Evolutionary conservation across 2,113 vertebrate species (phyloP).

Genomic region (Cheirogaleus medius): DNA sequence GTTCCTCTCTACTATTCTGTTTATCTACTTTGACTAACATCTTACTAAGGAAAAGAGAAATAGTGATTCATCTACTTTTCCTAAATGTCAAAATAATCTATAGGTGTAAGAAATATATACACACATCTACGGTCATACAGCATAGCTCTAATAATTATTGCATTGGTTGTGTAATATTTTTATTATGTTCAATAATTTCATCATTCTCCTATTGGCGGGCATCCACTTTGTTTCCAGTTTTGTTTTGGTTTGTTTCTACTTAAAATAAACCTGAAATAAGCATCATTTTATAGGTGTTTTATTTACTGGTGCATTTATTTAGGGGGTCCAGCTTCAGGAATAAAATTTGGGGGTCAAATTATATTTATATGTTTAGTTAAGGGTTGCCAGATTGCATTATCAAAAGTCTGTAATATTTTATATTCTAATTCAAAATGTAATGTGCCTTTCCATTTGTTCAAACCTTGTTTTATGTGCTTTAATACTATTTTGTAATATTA

Average conservation of each 20-base stretch:
- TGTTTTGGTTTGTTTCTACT: background rate
- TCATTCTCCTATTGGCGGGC: background rate
- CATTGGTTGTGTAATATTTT: background rate
- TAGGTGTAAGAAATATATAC: background rate
- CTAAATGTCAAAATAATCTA: background rate
- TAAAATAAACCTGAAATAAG: background rate
- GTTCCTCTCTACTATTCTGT: background rate
- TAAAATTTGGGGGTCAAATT: background rate
- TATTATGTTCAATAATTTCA: background rate
- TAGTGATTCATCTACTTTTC: background rate
- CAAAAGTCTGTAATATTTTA: background rate
- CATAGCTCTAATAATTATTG: background rate
- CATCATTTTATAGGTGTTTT: background rate
- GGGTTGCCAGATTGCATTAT: background rate
- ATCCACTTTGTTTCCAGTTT: background rate
- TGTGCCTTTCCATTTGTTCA: background rate
- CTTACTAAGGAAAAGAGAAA: background rate
- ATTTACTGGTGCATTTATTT: background rate
- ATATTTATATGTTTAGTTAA: background rate
- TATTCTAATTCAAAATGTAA: background rate
- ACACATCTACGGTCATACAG: background rate
- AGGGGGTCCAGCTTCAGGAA: background rate
- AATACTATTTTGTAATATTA: too few species aligned
- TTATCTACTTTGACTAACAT: background rate
- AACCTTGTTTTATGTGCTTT: background rate